Evolutionary conservation across 2,888 invertebrate genomes (phyloP).

Genomic region (Coremacera marginata): DNA sequence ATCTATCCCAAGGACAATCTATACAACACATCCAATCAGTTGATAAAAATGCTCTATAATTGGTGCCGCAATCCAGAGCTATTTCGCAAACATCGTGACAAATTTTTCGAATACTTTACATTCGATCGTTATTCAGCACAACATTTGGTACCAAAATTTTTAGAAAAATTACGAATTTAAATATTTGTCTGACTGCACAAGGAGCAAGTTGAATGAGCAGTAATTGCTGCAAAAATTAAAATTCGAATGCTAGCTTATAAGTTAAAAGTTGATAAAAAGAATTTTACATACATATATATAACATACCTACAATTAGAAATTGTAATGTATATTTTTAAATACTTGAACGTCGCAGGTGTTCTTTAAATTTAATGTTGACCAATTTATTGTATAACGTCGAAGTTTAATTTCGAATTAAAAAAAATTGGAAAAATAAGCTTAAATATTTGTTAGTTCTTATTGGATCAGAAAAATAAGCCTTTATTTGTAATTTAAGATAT

Average conservation of each 20-base stretch:
- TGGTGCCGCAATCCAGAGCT: conserved; percentile 71
- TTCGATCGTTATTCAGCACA: conserved; percentile 69
- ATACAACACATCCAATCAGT: conserved; percentile 73
- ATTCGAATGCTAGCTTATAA: neutral
- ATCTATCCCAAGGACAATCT: conserved; percentile 75
- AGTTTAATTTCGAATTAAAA: too few relatives aligned
- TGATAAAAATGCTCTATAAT: conserved; percentile 72
- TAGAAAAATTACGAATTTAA: conserved; percentile 63
- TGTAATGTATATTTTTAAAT: neutral
- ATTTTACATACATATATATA: neutral
- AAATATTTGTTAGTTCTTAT: neutral
- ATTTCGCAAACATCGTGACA: conserved; percentile 65
- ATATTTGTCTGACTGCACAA: conserved; percentile 5
- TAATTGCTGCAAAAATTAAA: conserved; percentile 22
- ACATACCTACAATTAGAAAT: neutral
- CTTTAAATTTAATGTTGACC: conserved; percentile 18
- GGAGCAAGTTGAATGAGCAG: conserved; percentile 19
- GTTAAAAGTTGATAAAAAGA: neutral
- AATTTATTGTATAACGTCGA: conserved; percentile 2
- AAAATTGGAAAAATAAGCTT: too few relatives aligned
- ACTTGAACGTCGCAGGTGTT: neutral
- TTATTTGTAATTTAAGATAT: neutral
- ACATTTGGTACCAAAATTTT: conserved; percentile 67
- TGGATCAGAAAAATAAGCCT: neutral
- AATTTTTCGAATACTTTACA: conserved; percentile 64